phyloP scores from a whole-genome alignment of 2,113 vertebrate genomes.

The Ahaetulla prasina region DNA sequence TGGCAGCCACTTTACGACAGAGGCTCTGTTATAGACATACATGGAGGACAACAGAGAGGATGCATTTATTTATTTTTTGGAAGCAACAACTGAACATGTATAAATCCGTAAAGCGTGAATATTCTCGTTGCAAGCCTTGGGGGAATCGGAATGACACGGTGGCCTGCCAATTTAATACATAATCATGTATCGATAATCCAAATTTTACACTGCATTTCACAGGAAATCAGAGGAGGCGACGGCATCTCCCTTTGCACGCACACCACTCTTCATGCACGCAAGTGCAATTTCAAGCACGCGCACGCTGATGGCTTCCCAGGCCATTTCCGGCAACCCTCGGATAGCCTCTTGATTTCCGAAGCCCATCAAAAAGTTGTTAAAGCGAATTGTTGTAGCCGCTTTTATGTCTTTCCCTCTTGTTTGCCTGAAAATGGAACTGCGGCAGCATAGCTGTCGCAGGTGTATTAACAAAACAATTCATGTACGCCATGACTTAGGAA shows the following conservation, averaged over 20 bases:
- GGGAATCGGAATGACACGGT: neutral
- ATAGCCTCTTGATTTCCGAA: neutral
- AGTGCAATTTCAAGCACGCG: neutral
- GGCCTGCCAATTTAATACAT: neutral
- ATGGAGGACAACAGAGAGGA: neutral
- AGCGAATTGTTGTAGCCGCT: constrained; percentile 21
- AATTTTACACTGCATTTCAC: neutral
- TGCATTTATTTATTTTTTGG: neutral
- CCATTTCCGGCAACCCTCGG: neutral
- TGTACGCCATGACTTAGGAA: constrained; percentile 49
- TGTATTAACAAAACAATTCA: constrained; percentile 47
- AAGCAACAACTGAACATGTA: neutral
- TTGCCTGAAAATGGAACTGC: constrained; percentile 48
- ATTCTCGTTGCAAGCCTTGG: neutral
- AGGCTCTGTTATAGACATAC: neutral
- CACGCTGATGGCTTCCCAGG: accelerated
- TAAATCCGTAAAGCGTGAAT: neutral
- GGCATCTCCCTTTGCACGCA: neutral
- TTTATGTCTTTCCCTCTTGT: constrained; percentile 30
- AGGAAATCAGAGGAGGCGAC: neutral
- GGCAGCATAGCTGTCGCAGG: constrained; percentile 1
- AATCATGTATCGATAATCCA: neutral
- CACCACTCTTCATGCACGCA: neutral
- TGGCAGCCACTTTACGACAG: neutral
- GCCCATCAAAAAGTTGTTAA: constrained; percentile 30